These are phyloP conservation scores for Hybognathus amarus DNA, from an alignment of 2,797 vertebrate genomes.

Conservation along the genomic window DNA sequence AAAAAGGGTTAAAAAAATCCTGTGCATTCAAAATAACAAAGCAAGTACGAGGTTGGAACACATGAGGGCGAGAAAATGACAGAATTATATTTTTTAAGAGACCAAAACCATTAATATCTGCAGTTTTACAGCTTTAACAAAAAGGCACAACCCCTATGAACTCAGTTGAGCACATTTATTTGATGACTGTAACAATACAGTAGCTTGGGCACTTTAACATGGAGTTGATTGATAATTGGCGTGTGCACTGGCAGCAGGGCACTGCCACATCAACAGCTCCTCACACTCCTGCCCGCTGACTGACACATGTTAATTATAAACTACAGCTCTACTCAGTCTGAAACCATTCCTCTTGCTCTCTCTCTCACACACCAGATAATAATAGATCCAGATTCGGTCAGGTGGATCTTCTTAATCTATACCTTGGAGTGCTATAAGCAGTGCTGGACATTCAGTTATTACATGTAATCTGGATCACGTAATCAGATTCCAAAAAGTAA, in stretches of 20 bases:
- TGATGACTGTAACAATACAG: conserved; percentile 44
- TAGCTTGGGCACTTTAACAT: conserved; percentile 52
- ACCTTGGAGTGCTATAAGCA: not conserved
- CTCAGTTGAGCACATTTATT: conserved; percentile 26
- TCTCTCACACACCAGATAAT: not conserved
- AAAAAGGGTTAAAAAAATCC: too few species aligned
- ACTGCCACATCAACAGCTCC: conserved; percentile 55
- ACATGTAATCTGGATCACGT: not conserved
- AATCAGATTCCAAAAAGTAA: not conserved
- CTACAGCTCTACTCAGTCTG: conserved; percentile 52
- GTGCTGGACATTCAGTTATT: not conserved
- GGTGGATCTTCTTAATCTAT: not conserved
- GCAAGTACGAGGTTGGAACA: not conserved
- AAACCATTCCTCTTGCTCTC: conserved; percentile 40
- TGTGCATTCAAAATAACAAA: not conserved
- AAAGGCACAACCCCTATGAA: conserved; percentile 9
- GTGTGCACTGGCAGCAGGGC: conserved; percentile 51
- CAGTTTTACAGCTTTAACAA: not conserved
- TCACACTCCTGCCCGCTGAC: conserved; percentile 57
- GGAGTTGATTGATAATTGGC: conserved; percentile 59
- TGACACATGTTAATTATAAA: conserved; percentile 63
- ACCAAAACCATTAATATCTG: not conserved
- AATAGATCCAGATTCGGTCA: conserved; percentile 15
- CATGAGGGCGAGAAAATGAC: not conserved
- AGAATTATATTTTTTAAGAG: not conserved